Conservation (phyloP, 2,797 vertebrate genomes). For the Jordanella pulchra region DNA sequence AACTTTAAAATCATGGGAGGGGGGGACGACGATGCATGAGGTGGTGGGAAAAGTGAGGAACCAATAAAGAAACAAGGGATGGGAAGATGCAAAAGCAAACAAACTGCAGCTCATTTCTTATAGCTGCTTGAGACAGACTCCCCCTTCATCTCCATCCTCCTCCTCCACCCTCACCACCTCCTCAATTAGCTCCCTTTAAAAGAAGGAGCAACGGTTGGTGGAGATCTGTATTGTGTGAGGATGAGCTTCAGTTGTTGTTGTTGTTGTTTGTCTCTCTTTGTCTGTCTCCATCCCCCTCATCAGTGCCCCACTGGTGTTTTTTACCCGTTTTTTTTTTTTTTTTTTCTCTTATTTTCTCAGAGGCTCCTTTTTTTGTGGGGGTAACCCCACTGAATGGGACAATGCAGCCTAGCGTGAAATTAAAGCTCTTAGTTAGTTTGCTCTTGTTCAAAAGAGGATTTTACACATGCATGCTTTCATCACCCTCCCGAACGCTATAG, state of each 20-base stretch:
- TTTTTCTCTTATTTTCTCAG: slow-evolving; percentile 75
- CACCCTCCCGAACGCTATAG: slow-evolving; percentile 75
- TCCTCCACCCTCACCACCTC: slow-evolving; percentile 55
- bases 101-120: slow-evolving; percentile 17
- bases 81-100: slow-evolving; percentile 32
- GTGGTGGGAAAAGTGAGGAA: slow-evolving; percentile 27
- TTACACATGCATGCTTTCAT: slow-evolving; percentile 82
- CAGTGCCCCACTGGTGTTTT: slow-evolving; percentile 63
- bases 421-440: slow-evolving; percentile 82
- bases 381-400: slow-evolving; percentile 75
- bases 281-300: slow-evolving; percentile 49
- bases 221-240: slow-evolving; percentile 62
- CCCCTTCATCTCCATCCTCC: slow-evolving; percentile 47
- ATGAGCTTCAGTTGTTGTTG: slow-evolving; percentile 71
- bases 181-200: slow-evolving; percentile 71
- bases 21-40: slow-evolving; percentile 29
- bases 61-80: slow-evolving; percentile 15
- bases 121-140: slow-evolving; percentile 56
- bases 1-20: slow-evolving; percentile 24
- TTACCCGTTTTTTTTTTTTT: slow-evolving; percentile 59
- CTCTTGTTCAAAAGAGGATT: slow-evolving; percentile 81
- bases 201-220: slow-evolving; percentile 66
- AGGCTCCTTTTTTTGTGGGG: slow-evolving; percentile 65
- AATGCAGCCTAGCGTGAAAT: slow-evolving; percentile 82
- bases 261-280: slow-evolving; percentile 60